A percentile compares a stretch with the other conserved stretches of the same genome.
These are phyloP conservation scores for Arrhamphus sclerolepis DNA, from an alignment of 2,797 vertebrate species.

Conservation along the genomic window DNA sequence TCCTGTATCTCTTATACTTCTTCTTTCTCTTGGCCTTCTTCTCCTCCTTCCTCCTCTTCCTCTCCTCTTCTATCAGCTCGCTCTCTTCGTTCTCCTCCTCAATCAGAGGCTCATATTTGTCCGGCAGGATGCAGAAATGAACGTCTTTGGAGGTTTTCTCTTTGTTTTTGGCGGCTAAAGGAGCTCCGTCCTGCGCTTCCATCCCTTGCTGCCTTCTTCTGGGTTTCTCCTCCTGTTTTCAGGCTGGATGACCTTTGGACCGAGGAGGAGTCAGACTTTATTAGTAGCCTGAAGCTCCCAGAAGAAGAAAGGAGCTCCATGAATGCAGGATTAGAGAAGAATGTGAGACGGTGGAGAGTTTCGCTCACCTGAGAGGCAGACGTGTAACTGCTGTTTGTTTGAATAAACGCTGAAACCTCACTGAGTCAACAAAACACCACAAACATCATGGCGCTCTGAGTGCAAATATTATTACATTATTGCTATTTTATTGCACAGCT, in stretches of 20 bases:
- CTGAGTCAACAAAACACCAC: too few species aligned
- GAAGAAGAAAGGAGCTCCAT: constrained; percentile 6
- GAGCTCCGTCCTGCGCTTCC: constrained; percentile 28
- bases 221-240: not conserved
- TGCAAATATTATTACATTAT: too few species aligned
- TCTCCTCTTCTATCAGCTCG: constrained; percentile 30
- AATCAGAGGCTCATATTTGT: constrained; percentile 68
- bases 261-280: constrained; percentile 59
- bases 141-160: constrained; percentile 67
- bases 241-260: constrained; percentile 64
- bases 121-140: constrained; percentile 66
- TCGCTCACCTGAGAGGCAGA: not conserved
- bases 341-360: constrained; percentile 27
- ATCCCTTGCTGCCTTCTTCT: constrained; percentile 11
- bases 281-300: constrained; percentile 36
- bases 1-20: constrained; percentile 65
- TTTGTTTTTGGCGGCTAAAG: not conserved
- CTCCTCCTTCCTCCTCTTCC: constrained; percentile 50
- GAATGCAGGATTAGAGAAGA: constrained; percentile 41
- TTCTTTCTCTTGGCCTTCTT: constrained; percentile 56
- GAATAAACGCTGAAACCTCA: too few species aligned
- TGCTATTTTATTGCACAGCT: too few species aligned
- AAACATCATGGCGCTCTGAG: too few species aligned
- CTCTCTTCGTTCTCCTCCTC: constrained; percentile 53
- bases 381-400: too few species aligned